phyloP scores from a whole-genome alignment of 2,888 invertebrate genomes.

The Metopia argyrocephala region DNA sequence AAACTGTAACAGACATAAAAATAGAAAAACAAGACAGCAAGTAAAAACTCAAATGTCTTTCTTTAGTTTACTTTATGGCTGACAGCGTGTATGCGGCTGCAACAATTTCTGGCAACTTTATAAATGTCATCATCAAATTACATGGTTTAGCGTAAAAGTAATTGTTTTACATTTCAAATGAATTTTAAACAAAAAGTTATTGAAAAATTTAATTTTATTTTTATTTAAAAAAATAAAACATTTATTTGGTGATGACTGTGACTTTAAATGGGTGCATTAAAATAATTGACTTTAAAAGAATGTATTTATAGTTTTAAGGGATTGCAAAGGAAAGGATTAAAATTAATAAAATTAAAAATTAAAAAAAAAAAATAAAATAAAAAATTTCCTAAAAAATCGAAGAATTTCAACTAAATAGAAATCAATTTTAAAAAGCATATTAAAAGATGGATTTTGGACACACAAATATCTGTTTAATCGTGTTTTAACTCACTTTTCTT shows the following conservation, averaged over 20 bases:
- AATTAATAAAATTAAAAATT: background rate
- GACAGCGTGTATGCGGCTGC: background rate
- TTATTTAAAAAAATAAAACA: too few species aligned
- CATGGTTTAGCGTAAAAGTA: background rate
- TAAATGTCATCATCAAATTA: background rate
- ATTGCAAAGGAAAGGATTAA: background rate
- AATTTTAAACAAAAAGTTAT: constrained; percentile 8
- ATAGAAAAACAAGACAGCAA: background rate
- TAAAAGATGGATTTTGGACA: too few species aligned
- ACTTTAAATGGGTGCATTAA: background rate
- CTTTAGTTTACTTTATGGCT: background rate
- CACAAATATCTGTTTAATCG: too few species aligned
- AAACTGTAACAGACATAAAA: background rate
- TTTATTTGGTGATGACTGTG: too few species aligned
- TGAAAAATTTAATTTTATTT: too few species aligned
- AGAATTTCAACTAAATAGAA: too few species aligned
- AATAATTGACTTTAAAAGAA: background rate
- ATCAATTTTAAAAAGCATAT: too few species aligned
- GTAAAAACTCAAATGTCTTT: background rate
- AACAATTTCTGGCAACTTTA: background rate
- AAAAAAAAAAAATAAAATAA: background rate
- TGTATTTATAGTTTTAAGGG: too few species aligned
- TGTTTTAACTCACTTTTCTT: too few species aligned
- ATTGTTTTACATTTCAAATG: constrained; percentile 19
- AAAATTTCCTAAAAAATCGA: too few species aligned